phyloP scores from a whole-genome alignment of 2,797 vertebrate species.

The Macropodus opercularis region DNA sequence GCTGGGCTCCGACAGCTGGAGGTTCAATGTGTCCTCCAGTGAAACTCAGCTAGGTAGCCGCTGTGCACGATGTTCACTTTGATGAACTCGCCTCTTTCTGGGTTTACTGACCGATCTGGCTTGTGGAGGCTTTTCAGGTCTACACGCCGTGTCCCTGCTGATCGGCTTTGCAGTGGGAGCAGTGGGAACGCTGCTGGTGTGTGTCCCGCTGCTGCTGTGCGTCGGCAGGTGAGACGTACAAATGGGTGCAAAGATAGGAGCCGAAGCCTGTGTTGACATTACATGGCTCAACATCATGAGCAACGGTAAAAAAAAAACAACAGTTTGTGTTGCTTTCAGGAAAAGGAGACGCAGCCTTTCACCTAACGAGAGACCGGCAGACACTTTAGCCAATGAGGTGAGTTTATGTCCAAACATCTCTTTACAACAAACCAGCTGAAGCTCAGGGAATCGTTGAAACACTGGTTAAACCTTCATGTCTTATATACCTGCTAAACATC shows the following conservation, averaged over 20 bases:
- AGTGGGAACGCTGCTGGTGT: slow-evolving; percentile 58
- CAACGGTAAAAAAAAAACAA: background rate
- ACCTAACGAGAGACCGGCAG: background rate
- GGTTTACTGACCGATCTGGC: background rate
- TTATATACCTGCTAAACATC: no score
- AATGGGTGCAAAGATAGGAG: background rate
- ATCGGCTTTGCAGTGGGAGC: slow-evolving; percentile 62
- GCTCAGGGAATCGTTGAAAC: no score
- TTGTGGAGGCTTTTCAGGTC: slow-evolving; percentile 45
- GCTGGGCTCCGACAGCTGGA: slow-evolving; percentile 52
- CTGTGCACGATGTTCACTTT: background rate
- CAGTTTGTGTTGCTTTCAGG: slow-evolving; percentile 41
- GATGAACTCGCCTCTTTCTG: background rate
- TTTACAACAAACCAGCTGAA: no score
- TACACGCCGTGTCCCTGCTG: slow-evolving; percentile 50
- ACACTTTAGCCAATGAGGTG: slow-evolving; percentile 53
- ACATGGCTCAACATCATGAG: background rate
- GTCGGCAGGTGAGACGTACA: slow-evolving; percentile 52
- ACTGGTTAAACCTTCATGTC: no score
- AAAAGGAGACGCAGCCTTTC: slow-evolving; percentile 40
- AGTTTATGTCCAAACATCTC: slow-evolving; percentile 17
- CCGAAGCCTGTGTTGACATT: background rate
- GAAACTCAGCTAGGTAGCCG: slow-evolving; percentile 50
- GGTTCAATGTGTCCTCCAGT: slow-evolving; percentile 57
- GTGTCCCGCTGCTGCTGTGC: slow-evolving; percentile 52